Evolutionary conservation across 2,888 invertebrate species (phyloP), one percentile per base, ranked within the genome.

Genomic region (Selenia dentaria): DNA sequence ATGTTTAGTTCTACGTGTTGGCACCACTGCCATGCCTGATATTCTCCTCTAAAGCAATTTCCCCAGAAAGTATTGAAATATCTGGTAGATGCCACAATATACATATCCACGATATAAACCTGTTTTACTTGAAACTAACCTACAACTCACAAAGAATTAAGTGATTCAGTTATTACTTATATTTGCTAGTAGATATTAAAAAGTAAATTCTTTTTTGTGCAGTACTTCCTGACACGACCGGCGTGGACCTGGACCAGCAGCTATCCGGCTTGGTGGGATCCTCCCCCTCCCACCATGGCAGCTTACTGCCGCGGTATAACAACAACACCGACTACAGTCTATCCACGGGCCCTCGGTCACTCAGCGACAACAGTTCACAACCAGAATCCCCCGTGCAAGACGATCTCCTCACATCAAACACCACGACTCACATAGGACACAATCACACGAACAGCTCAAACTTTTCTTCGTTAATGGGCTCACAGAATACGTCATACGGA

Each of bases 311-410:
- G 3, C 92, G 95, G 3, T 95, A 95, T 75, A 92, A 93, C 53
- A 93, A 95, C 77, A 86, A 93, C 59, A 76, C 92, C 1, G 93
- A 96, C 72, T 94, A 95, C 84, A 91, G 93, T 60, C 88, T 94
- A 56, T 91, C 93, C 42, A 91, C 92, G 11, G 94, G 94, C 1
- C 96, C 96, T 0, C 90, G 96, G 27, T 96, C 96, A 8, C 83
- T 96, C 16, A 96, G 96, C 61, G 96, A 96, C 75, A 94, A 95
- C 71, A 96, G 96, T 25, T 96, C 96, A 22, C 94, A 96, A 51
- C 95, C 96, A 2, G 96, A 96, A 70, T 95, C 95, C 24, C 96
- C 96, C 1, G 95, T 96, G 9, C 96, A 96, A 84, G 95, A 95
- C 69, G 95, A 96, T 63, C 80, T 94, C 2, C 87, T 94, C 24